Evolutionary conservation across 2,797 vertebrate species (phyloP).

Genomic region (Nyctibius grandis): DNA sequence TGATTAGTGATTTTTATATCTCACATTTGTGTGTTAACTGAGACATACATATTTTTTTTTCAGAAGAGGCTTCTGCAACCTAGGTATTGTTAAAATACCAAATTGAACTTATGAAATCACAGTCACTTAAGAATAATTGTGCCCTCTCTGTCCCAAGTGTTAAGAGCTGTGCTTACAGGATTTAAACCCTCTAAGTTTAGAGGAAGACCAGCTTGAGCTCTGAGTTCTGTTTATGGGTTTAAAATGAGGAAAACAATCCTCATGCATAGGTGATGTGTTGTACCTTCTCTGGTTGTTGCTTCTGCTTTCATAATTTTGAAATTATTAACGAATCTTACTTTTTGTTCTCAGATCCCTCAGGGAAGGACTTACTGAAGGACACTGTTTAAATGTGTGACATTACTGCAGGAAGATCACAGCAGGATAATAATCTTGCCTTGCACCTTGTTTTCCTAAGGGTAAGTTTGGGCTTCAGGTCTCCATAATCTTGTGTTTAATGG

Average conservation of each 20-base stretch:
- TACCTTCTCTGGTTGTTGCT: not conserved
- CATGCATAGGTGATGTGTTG: not conserved
- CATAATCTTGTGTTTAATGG: not conserved
- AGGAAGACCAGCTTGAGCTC: not conserved
- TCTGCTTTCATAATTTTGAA: not conserved
- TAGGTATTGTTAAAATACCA: not conserved
- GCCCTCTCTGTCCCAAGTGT: not conserved
- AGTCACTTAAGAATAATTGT: not conserved
- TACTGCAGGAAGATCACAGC: constrained; percentile 41
- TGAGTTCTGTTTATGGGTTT: not conserved
- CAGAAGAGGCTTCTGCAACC: not conserved
- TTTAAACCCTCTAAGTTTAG: not conserved
- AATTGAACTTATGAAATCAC: not conserved
- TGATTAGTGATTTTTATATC: not conserved
- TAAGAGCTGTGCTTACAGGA: not conserved
- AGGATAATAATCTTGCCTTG: constrained; percentile 25
- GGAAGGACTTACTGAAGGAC: constrained; percentile 56
- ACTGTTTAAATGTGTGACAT: constrained; percentile 57
- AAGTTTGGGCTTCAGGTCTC: constrained; percentile 3
- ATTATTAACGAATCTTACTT: not conserved
- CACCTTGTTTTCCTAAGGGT: constrained; percentile 48
- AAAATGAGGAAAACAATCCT: not conserved
- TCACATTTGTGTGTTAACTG: not conserved
- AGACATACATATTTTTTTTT: not conserved
- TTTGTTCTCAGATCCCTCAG: constrained; percentile 56